Percentiles rank a stretch among this genome's conserved stretches.
Conservation (phyloP, 92 coral and sea anemone genomes). For the Blastomussa wellsi region DNA sequence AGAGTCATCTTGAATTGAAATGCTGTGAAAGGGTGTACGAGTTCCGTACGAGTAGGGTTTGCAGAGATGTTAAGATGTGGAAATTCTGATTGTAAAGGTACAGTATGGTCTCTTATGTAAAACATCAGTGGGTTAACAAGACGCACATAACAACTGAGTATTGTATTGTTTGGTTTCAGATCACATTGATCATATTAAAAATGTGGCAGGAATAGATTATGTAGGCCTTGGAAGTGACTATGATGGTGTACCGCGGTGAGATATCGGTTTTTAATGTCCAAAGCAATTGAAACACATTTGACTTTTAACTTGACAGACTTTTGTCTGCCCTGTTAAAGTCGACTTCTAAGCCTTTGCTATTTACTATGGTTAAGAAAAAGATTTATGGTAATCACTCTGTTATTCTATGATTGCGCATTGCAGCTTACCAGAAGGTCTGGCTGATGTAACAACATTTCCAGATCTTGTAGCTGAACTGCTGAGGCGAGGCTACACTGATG, state of each 20-base stretch:
- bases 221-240: conserved; percentile 84
- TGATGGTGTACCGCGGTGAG: conserved; percentile 73
- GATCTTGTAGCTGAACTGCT: conserved; percentile 73
- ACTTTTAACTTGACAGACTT: not conserved
- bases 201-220: conserved; percentile 67
- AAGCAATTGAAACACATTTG: not conserved
- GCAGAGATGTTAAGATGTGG: not conserved
- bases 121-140: too few relatives aligned
- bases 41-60: too few relatives aligned
- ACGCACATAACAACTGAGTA: not conserved
- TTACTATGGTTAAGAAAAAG: not conserved
- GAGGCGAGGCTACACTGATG: conserved; percentile 63
- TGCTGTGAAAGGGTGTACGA: too few relatives aligned
- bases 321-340: not conserved
- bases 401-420: not conserved
- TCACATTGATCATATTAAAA: conserved; percentile 80
- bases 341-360: not conserved
- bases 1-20: too few relatives aligned
- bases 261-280: not conserved
- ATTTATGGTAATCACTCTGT: too few relatives aligned
- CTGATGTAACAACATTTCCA: conserved; percentile 72
- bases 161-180: conserved; percentile 41
- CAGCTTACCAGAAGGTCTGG: conserved; percentile 68
- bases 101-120: too few relatives aligned
- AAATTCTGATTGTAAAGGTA: too few relatives aligned